Percentiles rank a stretch among this genome's conserved stretches.
Conservation (phyloP, 2,113 vertebrate species). For the Theristicus caerulescens region DNA sequence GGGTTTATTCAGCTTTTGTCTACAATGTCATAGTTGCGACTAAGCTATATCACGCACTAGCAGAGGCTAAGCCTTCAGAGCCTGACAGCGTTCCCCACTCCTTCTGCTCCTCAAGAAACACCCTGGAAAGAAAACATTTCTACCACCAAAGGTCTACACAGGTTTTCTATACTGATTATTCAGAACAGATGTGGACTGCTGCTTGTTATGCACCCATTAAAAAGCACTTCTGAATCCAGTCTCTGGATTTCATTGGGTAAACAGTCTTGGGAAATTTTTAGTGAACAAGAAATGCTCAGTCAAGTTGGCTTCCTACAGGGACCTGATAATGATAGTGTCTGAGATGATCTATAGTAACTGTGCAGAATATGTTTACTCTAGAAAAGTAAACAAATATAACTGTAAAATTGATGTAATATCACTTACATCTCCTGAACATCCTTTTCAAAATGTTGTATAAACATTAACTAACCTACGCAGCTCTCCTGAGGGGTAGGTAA, state of each 20-base stretch:
- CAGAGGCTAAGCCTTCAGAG: not conserved
- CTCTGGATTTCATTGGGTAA: not conserved
- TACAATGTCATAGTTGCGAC: not conserved
- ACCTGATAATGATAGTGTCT: not conserved
- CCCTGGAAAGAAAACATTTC: not conserved
- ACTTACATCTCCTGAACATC: conserved; percentile 7
- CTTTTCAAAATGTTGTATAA: conserved; percentile 19
- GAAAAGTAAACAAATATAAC: conserved; percentile 46
- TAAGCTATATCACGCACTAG: not conserved
- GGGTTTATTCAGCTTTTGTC: conserved; percentile 20
- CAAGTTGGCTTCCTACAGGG: not conserved
- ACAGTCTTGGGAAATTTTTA: not conserved
- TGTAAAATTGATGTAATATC: not conserved
- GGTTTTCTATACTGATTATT: not conserved
- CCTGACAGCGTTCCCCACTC: not conserved
- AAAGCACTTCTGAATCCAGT: not conserved
- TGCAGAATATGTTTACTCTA: not conserved
- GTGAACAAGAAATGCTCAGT: not conserved
- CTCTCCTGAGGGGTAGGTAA: conserved; percentile 23
- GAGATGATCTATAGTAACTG: not conserved
- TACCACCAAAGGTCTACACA: not conserved
- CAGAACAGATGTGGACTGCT: not conserved
- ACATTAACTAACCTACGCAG: conserved; percentile 33
- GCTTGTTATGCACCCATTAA: not conserved
- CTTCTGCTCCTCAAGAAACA: not conserved